Conservation (phyloP, 2,113 vertebrate species). For the Diadophis punctatus region DNA sequence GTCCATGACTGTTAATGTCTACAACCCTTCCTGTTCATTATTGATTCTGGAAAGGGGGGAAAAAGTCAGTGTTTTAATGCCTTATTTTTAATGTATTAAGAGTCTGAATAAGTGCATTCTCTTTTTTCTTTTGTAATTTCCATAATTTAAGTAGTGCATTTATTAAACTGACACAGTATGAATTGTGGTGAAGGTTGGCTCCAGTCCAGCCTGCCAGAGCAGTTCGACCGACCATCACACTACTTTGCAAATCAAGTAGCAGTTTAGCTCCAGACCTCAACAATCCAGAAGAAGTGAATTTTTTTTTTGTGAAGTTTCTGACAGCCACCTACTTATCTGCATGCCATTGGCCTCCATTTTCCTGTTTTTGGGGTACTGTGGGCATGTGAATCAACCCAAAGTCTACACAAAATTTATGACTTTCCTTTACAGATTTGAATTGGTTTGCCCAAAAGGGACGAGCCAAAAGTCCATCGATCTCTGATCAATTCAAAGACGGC, state of each 20-base stretch:
- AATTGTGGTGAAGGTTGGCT: conserved; percentile 82
- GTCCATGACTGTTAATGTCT: conserved; percentile 96
- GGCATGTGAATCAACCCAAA: background rate
- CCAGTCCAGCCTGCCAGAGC: conserved; percentile 68
- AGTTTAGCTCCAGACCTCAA: conserved; percentile 33
- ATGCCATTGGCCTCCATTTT: background rate
- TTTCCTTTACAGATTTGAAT: background rate
- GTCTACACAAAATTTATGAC: background rate
- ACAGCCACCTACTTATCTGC: background rate
- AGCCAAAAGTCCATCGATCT: background rate
- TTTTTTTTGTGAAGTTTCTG: conserved; percentile 33
- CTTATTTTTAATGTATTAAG: conserved; percentile 97
- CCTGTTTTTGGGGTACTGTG: background rate
- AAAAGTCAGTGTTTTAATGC: conserved; percentile 94
- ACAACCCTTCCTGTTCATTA: conserved; percentile 96
- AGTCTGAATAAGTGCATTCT: conserved; percentile 99
- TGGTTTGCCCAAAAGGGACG: background rate
- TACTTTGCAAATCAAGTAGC: conserved; percentile 56
- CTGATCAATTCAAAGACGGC: background rate
- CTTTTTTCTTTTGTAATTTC: conserved; percentile 99
- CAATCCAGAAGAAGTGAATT: conserved; percentile 27
- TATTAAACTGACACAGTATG: conserved; percentile 92
- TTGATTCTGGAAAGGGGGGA: conserved; percentile 88
- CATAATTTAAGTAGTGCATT: conserved; percentile 99
- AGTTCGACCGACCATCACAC: conserved; percentile 62